Base-by-base conservation (phyloP, 2,113 vertebrate species). In the Toxostoma redivivum region DNA sequence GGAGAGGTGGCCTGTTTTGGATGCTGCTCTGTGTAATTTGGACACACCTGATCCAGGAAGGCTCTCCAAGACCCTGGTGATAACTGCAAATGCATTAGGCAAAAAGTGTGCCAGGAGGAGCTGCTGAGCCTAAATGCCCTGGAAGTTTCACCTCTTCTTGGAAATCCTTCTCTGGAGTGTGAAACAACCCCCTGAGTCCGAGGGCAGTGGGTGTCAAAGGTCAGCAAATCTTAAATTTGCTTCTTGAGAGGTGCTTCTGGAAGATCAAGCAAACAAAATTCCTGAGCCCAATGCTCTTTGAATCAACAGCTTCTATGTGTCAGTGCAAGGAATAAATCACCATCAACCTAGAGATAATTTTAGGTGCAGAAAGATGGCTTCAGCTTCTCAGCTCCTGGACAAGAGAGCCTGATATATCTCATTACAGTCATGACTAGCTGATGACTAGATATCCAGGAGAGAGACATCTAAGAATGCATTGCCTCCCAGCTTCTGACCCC, bases 11-110 rank as follows among this genome's bases (percentile, higher is more conserved):
- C 57, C 40, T 22, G 3, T 37, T 86, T 80, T 77, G 91, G 58
- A 83, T 50, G 80, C 64, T 88, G 76, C 67, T 65, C n/a, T 77
- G 19, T 51, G 31, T 66, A 57, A 70, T 73, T 73, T 83, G 76
- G 58, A 53, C 45, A 35, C 0, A 2, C 25, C 47, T 91, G 54
- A 67, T 71, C 22, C 0, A 0, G 38, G 33, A 4, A 11, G 51
- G 11, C 81, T 84, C 0, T 4, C 77, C 77, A 91, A 60, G 78
- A 83, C 77, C 73, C 30, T 27, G 42, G 53, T 45, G 42, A 37
- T 40, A 13, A 57, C 86, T 84, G 71, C 57, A 91, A 91, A 93
- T 78, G 17, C 10, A 1, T 71, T 85, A 90, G 85, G 74, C 78
- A 82, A 64, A 73, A 79, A 48, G 31, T 2, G 7, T 64, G 57